Conservation (phyloP, 1,140 invertebrate genomes). For the Probaryconus sp. region DNA sequence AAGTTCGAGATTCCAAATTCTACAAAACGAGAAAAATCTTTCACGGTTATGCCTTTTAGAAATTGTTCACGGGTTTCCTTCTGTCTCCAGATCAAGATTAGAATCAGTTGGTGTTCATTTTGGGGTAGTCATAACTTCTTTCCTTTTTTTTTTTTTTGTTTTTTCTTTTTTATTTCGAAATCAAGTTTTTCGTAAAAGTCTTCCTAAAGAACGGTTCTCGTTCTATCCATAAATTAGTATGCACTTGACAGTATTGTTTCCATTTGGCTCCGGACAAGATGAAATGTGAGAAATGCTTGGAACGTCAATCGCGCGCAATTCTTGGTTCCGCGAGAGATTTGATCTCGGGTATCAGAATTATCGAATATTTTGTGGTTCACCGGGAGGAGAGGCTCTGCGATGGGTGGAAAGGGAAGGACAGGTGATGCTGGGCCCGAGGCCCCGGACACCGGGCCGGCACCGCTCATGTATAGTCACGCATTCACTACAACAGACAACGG, state of each 20-base stretch:
- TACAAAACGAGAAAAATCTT: too few species aligned
- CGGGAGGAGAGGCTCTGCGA: constrained; percentile 20
- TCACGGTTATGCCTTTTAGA: too few species aligned
- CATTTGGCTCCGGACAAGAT: constrained; percentile 3
- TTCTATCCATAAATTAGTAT: constrained; percentile 11
- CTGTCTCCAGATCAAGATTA: too few species aligned
- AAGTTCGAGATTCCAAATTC: too few species aligned
- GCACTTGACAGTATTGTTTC: constrained; percentile 18
- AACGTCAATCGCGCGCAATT: constrained; percentile 21
- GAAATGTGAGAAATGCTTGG: constrained; percentile 46
- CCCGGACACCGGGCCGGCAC: constrained; percentile 50
- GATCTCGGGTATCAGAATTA: constrained; percentile 56
- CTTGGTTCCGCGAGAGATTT: constrained; percentile 46
- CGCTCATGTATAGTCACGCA: constrained; percentile 31
- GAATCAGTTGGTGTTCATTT: too few species aligned
- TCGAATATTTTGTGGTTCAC: constrained; percentile 60
- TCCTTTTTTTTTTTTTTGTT: too few species aligned
- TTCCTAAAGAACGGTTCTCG: too few species aligned
- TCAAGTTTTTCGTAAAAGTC: too few species aligned
- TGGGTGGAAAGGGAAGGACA: constrained; percentile 70
- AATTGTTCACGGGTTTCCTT: too few species aligned
- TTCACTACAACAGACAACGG: constrained; percentile 14
- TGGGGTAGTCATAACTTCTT: too few species aligned
- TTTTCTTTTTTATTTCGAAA: too few species aligned
- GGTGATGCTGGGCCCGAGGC: constrained; percentile 75